Conservation (phyloP, 2,888 invertebrate genomes). For the Macrosiphum euphorbiae region DNA sequence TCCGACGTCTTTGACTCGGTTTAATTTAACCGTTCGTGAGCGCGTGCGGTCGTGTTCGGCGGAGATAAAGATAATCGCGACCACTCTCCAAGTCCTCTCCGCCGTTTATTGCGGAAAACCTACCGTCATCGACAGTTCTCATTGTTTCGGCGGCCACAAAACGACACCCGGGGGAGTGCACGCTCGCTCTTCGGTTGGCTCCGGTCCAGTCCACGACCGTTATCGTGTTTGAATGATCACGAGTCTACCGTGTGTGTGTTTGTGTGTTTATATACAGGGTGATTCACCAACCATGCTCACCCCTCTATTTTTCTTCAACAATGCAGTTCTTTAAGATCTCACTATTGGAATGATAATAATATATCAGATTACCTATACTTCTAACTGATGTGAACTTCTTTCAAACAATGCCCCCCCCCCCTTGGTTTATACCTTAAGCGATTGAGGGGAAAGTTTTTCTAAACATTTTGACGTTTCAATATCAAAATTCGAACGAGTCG, state of each 20-base stretch:
- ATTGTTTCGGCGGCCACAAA: constrained; percentile 9
- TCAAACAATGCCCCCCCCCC: too few species aligned
- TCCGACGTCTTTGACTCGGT: background rate
- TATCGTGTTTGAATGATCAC: constrained; percentile 11
- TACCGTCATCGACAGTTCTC: background rate
- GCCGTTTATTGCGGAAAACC: background rate
- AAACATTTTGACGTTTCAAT: too few species aligned
- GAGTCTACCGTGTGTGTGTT: background rate
- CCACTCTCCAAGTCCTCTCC: background rate
- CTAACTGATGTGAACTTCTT: too few species aligned
- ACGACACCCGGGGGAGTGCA: background rate
- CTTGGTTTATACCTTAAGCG: too few species aligned
- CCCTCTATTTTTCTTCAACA: too few species aligned
- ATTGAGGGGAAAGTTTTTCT: too few species aligned
- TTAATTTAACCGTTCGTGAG: background rate
- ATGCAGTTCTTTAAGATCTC: too few species aligned
- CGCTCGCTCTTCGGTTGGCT: constrained; percentile 20
- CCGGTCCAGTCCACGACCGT: constrained; percentile 26
- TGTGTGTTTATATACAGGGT: background rate
- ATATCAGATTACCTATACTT: too few species aligned
- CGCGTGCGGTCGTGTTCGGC: background rate
- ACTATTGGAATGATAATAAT: too few species aligned
- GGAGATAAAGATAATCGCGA: background rate
- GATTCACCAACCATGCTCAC: too few species aligned
- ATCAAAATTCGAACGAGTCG: too few species aligned